Evolutionary conservation across 92 coral and sea anemone species (phyloP).

Genomic region (Blastomussa wellsi): DNA sequence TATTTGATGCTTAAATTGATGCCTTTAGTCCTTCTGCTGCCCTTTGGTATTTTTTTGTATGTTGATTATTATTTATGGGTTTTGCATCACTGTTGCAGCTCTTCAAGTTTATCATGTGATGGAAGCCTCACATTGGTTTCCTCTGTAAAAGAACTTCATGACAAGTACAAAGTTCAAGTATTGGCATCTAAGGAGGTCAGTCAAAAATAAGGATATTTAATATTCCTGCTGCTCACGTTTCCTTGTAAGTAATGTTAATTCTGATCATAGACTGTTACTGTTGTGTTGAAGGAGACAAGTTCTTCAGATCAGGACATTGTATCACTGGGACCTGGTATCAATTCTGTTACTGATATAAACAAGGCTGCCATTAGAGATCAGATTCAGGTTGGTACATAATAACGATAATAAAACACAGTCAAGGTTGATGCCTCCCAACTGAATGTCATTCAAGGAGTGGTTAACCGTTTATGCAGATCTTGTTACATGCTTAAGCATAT

Average conservation of each 20-base stretch:
- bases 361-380: conserved; percentile 60
- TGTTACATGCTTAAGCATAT: too few species aligned
- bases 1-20: background rate
- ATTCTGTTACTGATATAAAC: conserved; percentile 49
- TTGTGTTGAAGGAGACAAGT: background rate
- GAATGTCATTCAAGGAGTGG: too few species aligned
- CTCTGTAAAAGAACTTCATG: conserved; percentile 68
- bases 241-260: too few species aligned
- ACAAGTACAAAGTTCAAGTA: conserved; percentile 59
- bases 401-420: background rate
- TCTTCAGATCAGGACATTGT: conserved; percentile 36
- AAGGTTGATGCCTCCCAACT: too few species aligned
- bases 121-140: conserved; percentile 45
- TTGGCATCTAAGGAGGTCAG: conserved; percentile 52
- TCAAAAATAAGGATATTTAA: too few species aligned
- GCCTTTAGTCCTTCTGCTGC: background rate
- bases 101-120: conserved; percentile 46
- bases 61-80: background rate
- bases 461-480: too few species aligned
- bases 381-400: conserved; percentile 51
- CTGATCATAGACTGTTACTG: background rate
- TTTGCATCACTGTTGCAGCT: conserved; percentile 8
- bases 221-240: too few species aligned
- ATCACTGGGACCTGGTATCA: conserved; percentile 42
- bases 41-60: background rate